Evolutionary conservation across 2,113 vertebrate species (phyloP), one percentile per base, ranked within the genome.

Genomic region (Colistium nudipinnis): DNA sequence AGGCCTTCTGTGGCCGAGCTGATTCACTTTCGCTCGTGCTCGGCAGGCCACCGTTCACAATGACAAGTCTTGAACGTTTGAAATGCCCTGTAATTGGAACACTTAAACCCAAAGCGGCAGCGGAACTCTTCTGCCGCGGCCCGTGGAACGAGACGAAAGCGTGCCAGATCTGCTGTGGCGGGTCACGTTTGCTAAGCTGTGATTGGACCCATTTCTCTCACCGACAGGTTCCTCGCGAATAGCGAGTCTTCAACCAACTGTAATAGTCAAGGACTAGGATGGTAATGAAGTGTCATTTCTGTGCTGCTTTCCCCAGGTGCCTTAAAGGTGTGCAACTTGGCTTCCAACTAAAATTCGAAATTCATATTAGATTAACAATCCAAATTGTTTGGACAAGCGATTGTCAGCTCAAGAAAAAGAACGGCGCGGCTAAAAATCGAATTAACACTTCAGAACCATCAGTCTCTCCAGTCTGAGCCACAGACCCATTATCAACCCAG

Each of bases 401-500:
- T n/a, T n/a, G n/a, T n/a, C n/a, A n/a, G n/a, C n/a, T n/a, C n/a
- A n/a, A n/a, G n/a, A n/a, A n/a, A n/a, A n/a, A n/a, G n/a, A n/a
- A n/a, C n/a, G n/a, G n/a, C n/a, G n/a, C n/a, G n/a, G n/a, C n/a
- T n/a, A n/a, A n/a, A n/a, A n/a, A n/a, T n/a, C n/a, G n/a, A n/a
- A n/a, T n/a, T n/a, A n/a, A n/a, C n/a, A n/a, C n/a, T n/a, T n/a
- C n/a, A n/a, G n/a, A n/a, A n/a, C 39, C 52, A 48, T 33, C 70
- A 61, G 7, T 19, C 24, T 6, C 27, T 76, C 31, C 38, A 53
- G 54, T 30, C 10, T 30, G 31, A 76, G 41, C 25, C 55, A 33
- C 49, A 51, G 20, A 17, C 55, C 78, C 56, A 68, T 70, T 41
- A 47, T 39, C 30, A 72, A 69, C 49, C 0, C 55, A 19, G 54